These are phyloP conservation scores for Incurvaria masculella DNA, from an alignment of 2,888 invertebrate genomes.

Conservation along the genomic window DNA sequence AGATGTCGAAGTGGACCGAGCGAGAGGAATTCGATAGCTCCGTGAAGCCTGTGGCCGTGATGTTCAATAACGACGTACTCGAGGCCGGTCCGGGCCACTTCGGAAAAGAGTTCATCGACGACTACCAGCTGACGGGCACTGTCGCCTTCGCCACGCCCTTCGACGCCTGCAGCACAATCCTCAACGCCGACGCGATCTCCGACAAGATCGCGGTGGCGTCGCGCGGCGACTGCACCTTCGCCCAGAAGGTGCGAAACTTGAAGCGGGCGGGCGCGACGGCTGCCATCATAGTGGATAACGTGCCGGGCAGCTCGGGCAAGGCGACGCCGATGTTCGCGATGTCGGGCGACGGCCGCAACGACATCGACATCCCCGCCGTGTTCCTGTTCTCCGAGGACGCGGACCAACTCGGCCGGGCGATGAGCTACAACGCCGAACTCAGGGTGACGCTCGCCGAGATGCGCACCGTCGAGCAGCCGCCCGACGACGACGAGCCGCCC, in stretches of 20 bases:
- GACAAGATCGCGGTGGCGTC: conserved; percentile 83
- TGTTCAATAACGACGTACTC: conserved; percentile 26
- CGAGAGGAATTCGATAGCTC: conserved; percentile 58
- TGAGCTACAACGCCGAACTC: conserved; percentile 53
- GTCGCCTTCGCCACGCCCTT: conserved; percentile 66
- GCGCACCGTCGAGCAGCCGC: conserved; percentile 31
- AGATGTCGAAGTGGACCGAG: conserved; percentile 90
- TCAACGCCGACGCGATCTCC: conserved; percentile 55
- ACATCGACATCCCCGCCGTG: conserved; percentile 86
- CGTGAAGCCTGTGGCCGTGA: conserved; percentile 34
- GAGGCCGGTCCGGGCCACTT: conserved; percentile 90
- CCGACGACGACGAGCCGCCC: conserved; percentile 14
- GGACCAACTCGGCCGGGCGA: conserved; percentile 58
- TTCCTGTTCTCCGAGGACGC: conserved; percentile 85
- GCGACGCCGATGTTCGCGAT: conserved; percentile 89
- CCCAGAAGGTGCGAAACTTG: conserved; percentile 85
- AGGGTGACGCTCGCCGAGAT: conserved; percentile 53
- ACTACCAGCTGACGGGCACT: conserved; percentile 62
- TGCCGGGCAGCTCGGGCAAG: conserved; percentile 68
- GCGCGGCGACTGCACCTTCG: conserved; percentile 93
- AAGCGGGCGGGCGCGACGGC: conserved; percentile 81
- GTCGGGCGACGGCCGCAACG: conserved; percentile 89
- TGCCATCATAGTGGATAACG: conserved; percentile 84
- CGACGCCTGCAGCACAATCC: conserved; percentile 60
- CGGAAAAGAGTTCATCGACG: conserved; percentile 69